phyloP scores from a whole-genome alignment of 1,140 invertebrate genomes.

The Bemisia tabaci region DNA sequence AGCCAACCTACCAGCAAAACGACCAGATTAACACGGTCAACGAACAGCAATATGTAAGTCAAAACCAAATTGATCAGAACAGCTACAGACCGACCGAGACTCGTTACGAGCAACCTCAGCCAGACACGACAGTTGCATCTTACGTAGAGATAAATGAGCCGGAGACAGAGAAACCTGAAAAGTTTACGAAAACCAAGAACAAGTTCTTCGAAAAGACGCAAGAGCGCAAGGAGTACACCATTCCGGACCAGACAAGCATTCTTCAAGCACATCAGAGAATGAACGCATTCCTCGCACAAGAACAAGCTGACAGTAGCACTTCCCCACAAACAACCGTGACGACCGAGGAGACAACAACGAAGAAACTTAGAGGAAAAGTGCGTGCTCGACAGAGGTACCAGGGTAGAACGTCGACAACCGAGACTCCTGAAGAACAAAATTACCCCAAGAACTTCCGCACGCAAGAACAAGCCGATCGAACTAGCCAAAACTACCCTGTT shows the following conservation, averaged over 20 bases:
- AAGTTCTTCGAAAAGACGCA: not conserved
- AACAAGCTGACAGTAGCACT: not conserved
- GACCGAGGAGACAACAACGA: not conserved
- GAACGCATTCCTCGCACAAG: not conserved
- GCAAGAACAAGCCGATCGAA: not conserved
- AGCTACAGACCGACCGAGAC: not conserved
- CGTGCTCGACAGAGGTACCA: not conserved
- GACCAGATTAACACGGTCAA: not conserved
- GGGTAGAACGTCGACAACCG: not conserved
- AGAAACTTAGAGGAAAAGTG: not conserved
- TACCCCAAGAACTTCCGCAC: not conserved
- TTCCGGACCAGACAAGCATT: slow-evolving; percentile 2
- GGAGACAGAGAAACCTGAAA: not conserved
- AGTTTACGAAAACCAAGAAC: not conserved
- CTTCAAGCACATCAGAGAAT: slow-evolving; percentile 3
- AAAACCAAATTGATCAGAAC: not conserved
- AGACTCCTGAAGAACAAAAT: slow-evolving; percentile 1
- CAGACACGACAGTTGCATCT: not conserved
- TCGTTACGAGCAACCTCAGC: not conserved
- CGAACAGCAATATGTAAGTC: not conserved
- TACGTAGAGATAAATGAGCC: not conserved
- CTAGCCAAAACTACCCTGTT: slow-evolving; percentile 1
- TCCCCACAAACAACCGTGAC: not conserved
- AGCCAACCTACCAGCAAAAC: not conserved
- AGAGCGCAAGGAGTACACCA: not conserved